Evolutionary conservation across 2,113 vertebrate species (phyloP).

Genomic region (Sminthopsis crassicaudata): DNA sequence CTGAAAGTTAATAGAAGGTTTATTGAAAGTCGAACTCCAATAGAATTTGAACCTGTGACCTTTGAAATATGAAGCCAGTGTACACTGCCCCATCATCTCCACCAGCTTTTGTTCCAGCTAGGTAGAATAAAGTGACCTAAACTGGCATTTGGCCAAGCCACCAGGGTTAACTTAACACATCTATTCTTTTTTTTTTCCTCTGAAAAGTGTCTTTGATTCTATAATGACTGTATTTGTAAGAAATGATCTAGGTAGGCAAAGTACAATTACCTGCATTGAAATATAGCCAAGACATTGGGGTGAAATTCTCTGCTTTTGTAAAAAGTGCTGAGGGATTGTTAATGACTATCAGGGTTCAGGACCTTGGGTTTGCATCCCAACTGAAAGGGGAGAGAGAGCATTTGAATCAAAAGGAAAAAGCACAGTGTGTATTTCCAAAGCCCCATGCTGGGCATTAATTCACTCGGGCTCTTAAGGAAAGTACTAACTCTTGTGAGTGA

Average conservation of each 20-base stretch:
- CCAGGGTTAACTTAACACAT: background rate
- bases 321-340: constrained; percentile 32
- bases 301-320: constrained; percentile 49
- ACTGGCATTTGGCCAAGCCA: constrained; percentile 42
- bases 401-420: background rate
- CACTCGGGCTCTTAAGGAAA: background rate
- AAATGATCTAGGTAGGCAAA: background rate
- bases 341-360: constrained; percentile 44
- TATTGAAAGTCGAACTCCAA: constrained; percentile 43
- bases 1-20: constrained; percentile 24
- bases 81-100: background rate
- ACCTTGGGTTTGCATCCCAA: constrained; percentile 21
- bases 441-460: background rate
- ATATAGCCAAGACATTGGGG: constrained; percentile 25
- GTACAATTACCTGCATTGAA: constrained; percentile 48
- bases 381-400: constrained; percentile 19
- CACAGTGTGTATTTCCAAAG: background rate
- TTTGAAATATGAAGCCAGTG: constrained; percentile 40
- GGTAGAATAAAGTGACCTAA: constrained; percentile 22
- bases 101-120: constrained; percentile 29
- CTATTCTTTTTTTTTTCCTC: background rate
- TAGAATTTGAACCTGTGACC: constrained; percentile 61
- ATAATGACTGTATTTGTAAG: constrained; percentile 42
- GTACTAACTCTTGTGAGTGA: background rate
- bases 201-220: background rate